Evolutionary conservation across 2,797 vertebrate species (phyloP).

Genomic region (Argya squamiceps): DNA sequence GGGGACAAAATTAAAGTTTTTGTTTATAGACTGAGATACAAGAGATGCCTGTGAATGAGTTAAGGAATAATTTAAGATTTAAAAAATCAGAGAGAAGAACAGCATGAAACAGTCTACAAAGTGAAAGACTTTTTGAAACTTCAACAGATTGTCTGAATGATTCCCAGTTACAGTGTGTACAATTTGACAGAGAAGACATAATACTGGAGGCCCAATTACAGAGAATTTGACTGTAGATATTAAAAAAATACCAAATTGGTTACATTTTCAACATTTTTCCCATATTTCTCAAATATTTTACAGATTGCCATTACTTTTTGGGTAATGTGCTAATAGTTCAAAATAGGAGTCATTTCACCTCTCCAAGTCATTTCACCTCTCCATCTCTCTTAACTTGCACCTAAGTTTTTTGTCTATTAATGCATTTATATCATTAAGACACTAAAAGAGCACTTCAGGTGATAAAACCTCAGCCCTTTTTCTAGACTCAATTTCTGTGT

Average conservation of each 20-base stretch:
- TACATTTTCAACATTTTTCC: not conserved
- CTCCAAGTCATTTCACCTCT: not conserved
- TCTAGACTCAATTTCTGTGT: not conserved
- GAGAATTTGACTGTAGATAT: not conserved
- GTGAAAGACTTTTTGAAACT: not conserved
- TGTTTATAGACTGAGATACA: not conserved
- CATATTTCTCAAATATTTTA: not conserved
- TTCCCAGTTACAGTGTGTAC: not conserved
- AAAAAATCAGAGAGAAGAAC: not conserved
- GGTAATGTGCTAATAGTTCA: not conserved
- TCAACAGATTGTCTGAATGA: not conserved
- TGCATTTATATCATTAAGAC: not conserved
- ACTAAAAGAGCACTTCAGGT: not conserved
- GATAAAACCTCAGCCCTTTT: not conserved
- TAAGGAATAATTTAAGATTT: not conserved
- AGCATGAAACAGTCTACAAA: not conserved
- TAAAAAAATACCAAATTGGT: not conserved
- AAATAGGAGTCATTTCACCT: not conserved
- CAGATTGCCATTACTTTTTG: not conserved
- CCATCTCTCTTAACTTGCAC: not conserved
- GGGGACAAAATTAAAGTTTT: accelerated
- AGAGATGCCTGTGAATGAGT: not conserved
- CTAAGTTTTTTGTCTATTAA: not conserved
- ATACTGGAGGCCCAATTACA: not conserved
- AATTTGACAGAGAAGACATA: not conserved